These are phyloP conservation scores for Herpailurus yagouaroundi DNA, from an alignment of 2,113 vertebrate genomes.

Conservation along the genomic window DNA sequence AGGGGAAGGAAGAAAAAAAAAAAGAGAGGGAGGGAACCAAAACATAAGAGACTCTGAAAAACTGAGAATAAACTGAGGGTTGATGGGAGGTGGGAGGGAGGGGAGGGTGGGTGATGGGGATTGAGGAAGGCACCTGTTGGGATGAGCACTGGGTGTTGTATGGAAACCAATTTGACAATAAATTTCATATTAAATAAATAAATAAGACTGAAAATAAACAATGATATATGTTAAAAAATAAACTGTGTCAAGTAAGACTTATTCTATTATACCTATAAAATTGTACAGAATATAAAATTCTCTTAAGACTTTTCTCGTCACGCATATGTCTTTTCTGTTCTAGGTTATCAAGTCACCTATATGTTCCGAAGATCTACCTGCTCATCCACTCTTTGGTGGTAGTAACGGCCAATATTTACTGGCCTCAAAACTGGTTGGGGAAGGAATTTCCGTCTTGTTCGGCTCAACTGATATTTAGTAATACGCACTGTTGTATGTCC, in stretches of 20 bases:
- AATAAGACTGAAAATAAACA: no score
- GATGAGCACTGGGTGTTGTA: no score
- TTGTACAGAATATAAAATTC: neutral
- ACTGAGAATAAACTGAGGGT: no score
- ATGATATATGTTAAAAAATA: no score
- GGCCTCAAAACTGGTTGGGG: neutral
- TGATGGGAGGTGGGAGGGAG: no score
- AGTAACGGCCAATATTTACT: neutral
- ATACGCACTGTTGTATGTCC: neutral
- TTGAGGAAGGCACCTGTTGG: no score
- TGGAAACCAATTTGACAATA: no score
- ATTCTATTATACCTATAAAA: neutral
- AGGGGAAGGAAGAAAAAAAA: no score
- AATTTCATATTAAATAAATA: no score
- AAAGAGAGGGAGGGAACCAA: no score
- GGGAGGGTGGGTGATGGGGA: no score
- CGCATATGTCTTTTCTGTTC: neutral
- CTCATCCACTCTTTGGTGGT: neutral
- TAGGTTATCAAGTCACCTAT: neutral
- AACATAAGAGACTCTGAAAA: no score
- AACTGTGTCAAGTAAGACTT: neutral
- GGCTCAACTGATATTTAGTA: neutral
- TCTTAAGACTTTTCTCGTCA: neutral
- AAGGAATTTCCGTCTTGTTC: neutral
- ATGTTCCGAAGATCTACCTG: neutral